Evolutionary conservation across 2,888 invertebrate genomes (phyloP).

Genomic region (Acholoe squamosa): DNA sequence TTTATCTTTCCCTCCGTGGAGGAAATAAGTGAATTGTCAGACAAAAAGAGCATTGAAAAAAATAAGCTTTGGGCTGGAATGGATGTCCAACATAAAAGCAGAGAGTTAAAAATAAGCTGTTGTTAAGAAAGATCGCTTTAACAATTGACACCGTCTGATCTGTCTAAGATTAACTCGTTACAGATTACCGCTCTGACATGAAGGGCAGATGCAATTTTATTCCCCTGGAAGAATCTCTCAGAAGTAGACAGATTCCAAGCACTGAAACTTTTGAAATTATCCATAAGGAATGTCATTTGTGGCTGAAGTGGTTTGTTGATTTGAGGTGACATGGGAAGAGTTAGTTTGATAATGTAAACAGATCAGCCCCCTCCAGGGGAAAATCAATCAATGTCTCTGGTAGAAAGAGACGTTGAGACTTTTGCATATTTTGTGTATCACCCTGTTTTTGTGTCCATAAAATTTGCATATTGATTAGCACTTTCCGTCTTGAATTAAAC

Average conservation of each 20-base stretch:
- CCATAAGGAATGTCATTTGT: neutral
- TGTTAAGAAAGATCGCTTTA: neutral
- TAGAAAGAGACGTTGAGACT: neutral
- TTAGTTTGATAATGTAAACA: constrained; percentile 21
- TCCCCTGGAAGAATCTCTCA: neutral
- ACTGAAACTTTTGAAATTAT: neutral
- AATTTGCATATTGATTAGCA: constrained; percentile 18
- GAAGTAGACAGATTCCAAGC: neutral
- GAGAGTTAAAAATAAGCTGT: neutral
- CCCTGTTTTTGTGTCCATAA: neutral
- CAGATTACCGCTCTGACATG: neutral
- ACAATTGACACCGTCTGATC: neutral
- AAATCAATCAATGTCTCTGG: constrained; percentile 4
- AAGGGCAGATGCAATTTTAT: neutral
- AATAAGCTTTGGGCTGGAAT: neutral
- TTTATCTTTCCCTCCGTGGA: too few relatives aligned
- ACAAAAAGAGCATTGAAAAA: neutral
- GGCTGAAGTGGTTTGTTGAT: constrained; percentile 12
- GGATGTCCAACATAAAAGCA: too few relatives aligned
- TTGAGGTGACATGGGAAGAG: neutral
- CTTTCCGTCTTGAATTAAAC: constrained; percentile 18
- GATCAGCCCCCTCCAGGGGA: constrained; percentile 9
- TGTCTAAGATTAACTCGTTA: neutral
- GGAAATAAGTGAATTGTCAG: neutral
- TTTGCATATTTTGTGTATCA: constrained; percentile 6